Base-by-base conservation (phyloP, 2,113 vertebrate species). In the Candoia aspera region DNA sequence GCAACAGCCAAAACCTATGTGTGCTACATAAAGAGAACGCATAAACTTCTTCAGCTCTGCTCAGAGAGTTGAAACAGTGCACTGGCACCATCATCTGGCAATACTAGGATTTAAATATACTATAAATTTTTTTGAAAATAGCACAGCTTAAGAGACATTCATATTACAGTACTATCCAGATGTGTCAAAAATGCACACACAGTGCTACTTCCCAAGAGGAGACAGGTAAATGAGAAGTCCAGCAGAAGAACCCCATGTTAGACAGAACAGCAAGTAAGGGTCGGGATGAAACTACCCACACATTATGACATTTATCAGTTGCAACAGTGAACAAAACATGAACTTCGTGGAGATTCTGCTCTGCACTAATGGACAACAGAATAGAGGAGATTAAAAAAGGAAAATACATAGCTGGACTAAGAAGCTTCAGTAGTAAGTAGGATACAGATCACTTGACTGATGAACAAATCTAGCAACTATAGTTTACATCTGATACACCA, bases 31-130 rank as follows among this genome's bases (percentile, higher is more conserved):
- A 93, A 55, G 21, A 21, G 42, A 21, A 53, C 0, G 15, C 24
- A 29, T 64, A 60, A 60, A 68, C 73, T 11, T 79, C 0, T 1
- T 19, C 57, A 59, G 21, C 19, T 3, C 23, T 60, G 5, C 13
- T 54, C 54, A 88, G 89, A 0, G 13, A 46, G 91, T 46, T 91
- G 90, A 58, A 84, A 92, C 84, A 92, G 96, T 29, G 79, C 58
- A 53, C 1, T 96, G 92, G 95, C 93, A 94, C 96, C 96, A 96
- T 94, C 96, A 89, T 29, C 95, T 96, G 96, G 96, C 9, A 94
- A 92, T 26, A 33, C 17, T 12, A 1, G 58, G 95, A 53, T 94
- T 88, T 23, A 90, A 95, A 59, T 3, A 79, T 79, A 60, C 57
- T 23, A 57, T 4, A 79, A 68, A 53, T 55, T 0, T 0, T 55